Percentiles rank a stretch among this genome's conserved stretches.
Evolutionary conservation across 1,140 invertebrate genomes (phyloP).

Genomic region (Doryteuthis pealeii): DNA sequence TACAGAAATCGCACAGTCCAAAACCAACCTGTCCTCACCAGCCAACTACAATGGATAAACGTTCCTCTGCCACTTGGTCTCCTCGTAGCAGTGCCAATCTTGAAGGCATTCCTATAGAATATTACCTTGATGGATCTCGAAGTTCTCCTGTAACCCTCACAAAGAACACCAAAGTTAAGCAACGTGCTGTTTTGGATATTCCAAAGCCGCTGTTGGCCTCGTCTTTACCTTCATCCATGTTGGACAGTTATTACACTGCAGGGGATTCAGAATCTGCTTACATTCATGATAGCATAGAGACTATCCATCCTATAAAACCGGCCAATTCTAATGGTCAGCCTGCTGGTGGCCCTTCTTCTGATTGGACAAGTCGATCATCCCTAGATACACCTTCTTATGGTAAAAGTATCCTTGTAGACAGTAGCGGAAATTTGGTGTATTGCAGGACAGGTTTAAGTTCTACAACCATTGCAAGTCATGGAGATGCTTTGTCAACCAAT

Average conservation of each 20-base stretch:
- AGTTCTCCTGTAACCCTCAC: not conserved
- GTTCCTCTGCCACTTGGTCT: slow-evolving; percentile 9
- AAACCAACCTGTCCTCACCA: not conserved
- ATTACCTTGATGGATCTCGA: not conserved
- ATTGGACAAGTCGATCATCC: not conserved
- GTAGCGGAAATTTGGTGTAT: not conserved
- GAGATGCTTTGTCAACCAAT: not conserved
- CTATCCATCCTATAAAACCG: not conserved
- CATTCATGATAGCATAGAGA: not conserved
- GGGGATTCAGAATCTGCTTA: not conserved
- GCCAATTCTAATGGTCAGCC: not conserved
- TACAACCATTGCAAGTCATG: not conserved
- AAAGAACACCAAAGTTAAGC: not conserved
- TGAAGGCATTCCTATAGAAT: not conserved
- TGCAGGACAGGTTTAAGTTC: not conserved
- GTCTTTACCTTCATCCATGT: not conserved
- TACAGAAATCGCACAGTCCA: slow-evolving; percentile 8
- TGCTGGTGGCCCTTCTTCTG: not conserved
- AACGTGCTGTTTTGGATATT: not conserved
- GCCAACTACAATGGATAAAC: not conserved
- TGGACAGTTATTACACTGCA: not conserved
- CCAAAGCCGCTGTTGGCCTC: too few relatives aligned
- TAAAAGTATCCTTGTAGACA: not conserved
- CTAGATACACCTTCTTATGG: not conserved
- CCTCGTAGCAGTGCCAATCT: slow-evolving; percentile 3